phyloP scores from a whole-genome alignment of 2,113 vertebrate species.

The Phylloscopus trochilus region DNA sequence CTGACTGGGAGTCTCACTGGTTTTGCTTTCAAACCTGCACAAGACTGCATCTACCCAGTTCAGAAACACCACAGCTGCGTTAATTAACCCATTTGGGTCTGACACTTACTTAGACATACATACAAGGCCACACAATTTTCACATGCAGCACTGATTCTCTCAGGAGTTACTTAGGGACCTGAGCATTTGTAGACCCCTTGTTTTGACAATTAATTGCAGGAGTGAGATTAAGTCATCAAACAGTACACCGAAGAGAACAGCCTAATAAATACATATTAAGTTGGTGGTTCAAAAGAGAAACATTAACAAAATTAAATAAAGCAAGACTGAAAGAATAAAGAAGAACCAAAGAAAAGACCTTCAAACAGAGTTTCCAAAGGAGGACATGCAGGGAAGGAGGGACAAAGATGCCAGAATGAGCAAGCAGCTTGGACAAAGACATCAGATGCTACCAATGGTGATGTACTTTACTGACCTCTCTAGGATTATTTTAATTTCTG shows the following conservation, averaged over 20 bases:
- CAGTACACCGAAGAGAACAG: neutral
- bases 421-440: neutral
- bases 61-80: neutral
- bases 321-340: neutral
- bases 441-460: rapidly evolving
- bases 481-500: neutral
- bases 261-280: neutral
- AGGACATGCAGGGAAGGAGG: neutral
- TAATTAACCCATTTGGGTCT: neutral
- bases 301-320: neutral
- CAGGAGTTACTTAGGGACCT: neutral
- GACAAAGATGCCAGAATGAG: neutral
- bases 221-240: neutral
- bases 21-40: no score
- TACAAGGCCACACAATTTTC: neutral
- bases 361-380: neutral
- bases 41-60: neutral
- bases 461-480: neutral
- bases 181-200: neutral
- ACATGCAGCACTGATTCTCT: neutral
- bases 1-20: no score
- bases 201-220: neutral
- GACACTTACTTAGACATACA: neutral
- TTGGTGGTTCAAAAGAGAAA: neutral
- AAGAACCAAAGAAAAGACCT: neutral